Evolutionary conservation across 2,888 invertebrate genomes (phyloP).

Genomic region (Pelosia muscerda): DNA sequence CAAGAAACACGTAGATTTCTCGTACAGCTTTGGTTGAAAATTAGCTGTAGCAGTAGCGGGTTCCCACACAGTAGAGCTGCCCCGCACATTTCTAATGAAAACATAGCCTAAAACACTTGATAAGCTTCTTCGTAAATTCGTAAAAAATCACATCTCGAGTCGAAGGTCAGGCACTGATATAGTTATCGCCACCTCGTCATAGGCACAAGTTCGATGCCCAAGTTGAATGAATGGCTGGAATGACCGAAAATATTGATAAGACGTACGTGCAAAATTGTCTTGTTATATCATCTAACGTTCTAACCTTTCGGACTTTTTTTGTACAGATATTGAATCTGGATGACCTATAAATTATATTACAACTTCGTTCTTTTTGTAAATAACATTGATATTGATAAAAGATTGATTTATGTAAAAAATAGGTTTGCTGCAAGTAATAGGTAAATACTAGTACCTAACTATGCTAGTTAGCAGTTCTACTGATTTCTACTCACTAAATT

Average conservation of each 20-base stretch:
- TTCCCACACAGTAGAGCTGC: neutral
- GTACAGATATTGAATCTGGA: no score
- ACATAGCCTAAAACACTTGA: slow-evolving; percentile 13
- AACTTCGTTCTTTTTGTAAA: no score
- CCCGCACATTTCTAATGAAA: neutral
- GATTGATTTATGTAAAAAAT: no score
- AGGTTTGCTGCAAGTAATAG: no score
- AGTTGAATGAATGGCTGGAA: slow-evolving; percentile 36
- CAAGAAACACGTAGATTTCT: neutral
- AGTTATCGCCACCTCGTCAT: slow-evolving; percentile 43
- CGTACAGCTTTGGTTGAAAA: neutral
- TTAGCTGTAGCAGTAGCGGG: neutral
- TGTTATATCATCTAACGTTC: neutral
- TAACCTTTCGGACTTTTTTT: neutral
- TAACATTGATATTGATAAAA: no score
- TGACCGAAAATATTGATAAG: slow-evolving; percentile 20
- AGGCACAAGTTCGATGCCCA: slow-evolving; percentile 55
- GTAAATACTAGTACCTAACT: no score
- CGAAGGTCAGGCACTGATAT: slow-evolving; percentile 41
- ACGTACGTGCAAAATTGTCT: neutral
- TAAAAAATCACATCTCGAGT: slow-evolving; percentile 42
- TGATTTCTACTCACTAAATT: no score
- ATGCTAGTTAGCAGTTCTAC: no score
- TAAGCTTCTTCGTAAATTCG: slow-evolving; percentile 29
- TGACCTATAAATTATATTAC: no score